These are phyloP conservation scores for Nicator chloris DNA, from an alignment of 2,113 vertebrate species.

Conservation along the genomic window DNA sequence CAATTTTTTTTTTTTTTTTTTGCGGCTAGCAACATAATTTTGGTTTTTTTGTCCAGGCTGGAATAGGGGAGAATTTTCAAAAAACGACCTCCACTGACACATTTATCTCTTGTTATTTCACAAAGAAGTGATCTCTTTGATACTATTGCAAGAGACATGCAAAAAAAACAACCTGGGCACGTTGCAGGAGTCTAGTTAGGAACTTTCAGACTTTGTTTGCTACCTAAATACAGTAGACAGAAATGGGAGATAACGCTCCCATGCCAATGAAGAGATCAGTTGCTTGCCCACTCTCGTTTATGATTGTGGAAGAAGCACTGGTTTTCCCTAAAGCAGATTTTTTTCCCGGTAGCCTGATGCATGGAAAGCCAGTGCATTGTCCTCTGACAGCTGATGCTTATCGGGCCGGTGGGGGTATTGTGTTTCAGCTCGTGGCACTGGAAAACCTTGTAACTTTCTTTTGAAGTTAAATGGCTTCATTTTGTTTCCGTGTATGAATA, in stretches of 20 bases:
- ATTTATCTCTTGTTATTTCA: neutral
- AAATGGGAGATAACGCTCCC: conserved; percentile 1
- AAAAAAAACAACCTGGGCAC: neutral
- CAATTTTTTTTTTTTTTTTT: too few relatives aligned
- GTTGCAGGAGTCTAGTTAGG: neutral
- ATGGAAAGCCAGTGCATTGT: conserved; percentile 63
- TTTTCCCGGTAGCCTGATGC: conserved; percentile 19
- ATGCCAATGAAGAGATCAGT: conserved; percentile 31
- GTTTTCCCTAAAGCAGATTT: conserved; percentile 21
- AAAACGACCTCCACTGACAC: neutral
- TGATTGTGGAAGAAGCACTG: neutral
- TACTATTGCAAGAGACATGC: neutral
- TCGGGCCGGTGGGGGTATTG: conserved; percentile 68
- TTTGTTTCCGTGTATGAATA: conserved; percentile 69
- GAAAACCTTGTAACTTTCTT: conserved; percentile 71
- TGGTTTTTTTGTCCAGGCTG: neutral
- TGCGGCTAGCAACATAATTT: neutral
- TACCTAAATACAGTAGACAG: neutral
- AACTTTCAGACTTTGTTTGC: conserved; percentile 45
- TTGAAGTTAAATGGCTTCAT: conserved; percentile 78
- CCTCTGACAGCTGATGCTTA: conserved; percentile 73
- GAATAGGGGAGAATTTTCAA: neutral
- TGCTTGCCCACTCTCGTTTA: conserved; percentile 1
- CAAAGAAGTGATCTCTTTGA: neutral
- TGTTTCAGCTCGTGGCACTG: conserved; percentile 72